Base-by-base conservation (phyloP, 2,113 vertebrate species). In the Anthoscopus minutus region DNA sequence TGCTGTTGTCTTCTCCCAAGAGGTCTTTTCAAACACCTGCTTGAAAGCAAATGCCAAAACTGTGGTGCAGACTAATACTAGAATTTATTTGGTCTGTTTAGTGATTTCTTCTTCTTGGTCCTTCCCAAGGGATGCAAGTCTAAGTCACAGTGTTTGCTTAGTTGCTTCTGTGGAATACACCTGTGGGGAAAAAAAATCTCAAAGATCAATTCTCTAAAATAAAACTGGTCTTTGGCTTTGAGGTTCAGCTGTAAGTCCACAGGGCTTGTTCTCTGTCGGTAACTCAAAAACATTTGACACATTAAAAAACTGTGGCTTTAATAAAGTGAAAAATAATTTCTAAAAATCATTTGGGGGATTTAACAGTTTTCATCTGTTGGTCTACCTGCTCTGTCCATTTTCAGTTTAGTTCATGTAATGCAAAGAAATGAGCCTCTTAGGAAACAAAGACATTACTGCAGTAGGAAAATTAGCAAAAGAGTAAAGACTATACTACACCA, bases 11-110 rank as follows among this genome's bases (percentile, higher is more conserved):
- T 72, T 69, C 48, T 89, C 85, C 66, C 85, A 76, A 48, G 87
- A 60, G 87, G 21, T 24, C 44, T 80, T 89, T 69, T 37, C 66
- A 88, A 96, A 64, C 79, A 95, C 71, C 92, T 88, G 91, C 80
- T 86, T 74, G 25, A 56, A 74, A 67, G 22, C 16, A 20, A 7
- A 27, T 69, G 62, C 88, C 86, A 93, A 50, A 92, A 89, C 40
- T 22, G 18, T 21, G 21, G 33, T 57, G 51, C 72, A 92, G 73
- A 67, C 56, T 60, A 81, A 21, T 37, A 15, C 7, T 19, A 7
- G 57, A 37, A 51, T 88, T 88, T 83, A 65, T 81, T 40, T 28
- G 62, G 14, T 73, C 64, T 93, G 4, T 70, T 72, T 48, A 62
- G 51, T 58, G 48, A 64, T 71, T 88, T 44, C 50, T 88, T 70